Percentiles rank a stretch among this genome's conserved stretches.
Evolutionary conservation across 2,113 vertebrate genomes (phyloP).

Genomic region (Orycteropus afer): DNA sequence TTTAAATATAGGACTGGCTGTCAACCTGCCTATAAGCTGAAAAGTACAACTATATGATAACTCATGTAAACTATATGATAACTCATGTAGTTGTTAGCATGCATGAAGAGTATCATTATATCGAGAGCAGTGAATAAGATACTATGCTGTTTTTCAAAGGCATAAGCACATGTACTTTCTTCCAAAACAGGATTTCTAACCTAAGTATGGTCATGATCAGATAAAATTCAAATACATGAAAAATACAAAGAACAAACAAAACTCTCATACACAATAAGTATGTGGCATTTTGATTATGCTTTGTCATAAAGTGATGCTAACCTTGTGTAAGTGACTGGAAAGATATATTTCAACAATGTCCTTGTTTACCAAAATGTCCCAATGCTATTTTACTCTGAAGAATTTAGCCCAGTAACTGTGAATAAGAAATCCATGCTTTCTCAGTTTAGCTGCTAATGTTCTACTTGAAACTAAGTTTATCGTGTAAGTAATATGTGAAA

Average conservation of each 20-base stretch:
- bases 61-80: too few species aligned
- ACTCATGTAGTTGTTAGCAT: background rate
- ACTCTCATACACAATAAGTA: background rate
- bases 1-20: background rate
- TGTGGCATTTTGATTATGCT: background rate
- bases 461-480: background rate
- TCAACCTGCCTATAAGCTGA: background rate
- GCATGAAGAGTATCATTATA: background rate
- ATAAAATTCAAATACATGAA: conserved; percentile 21
- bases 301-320: background rate
- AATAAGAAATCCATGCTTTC: background rate
- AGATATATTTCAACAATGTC: background rate
- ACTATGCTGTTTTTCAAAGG: background rate
- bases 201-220: background rate
- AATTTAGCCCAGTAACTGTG: background rate
- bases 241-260: background rate
- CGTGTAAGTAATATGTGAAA: background rate
- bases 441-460: background rate
- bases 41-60: background rate
- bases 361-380: background rate
- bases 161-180: background rate
- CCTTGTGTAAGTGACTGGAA: background rate
- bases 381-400: background rate
- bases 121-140: background rate
- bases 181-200: background rate